Percentiles rank a stretch among this genome's conserved stretches.
These are phyloP conservation scores for Sitobion miscanthi DNA, from an alignment of 1,140 invertebrate genomes.

Conservation along the genomic window DNA sequence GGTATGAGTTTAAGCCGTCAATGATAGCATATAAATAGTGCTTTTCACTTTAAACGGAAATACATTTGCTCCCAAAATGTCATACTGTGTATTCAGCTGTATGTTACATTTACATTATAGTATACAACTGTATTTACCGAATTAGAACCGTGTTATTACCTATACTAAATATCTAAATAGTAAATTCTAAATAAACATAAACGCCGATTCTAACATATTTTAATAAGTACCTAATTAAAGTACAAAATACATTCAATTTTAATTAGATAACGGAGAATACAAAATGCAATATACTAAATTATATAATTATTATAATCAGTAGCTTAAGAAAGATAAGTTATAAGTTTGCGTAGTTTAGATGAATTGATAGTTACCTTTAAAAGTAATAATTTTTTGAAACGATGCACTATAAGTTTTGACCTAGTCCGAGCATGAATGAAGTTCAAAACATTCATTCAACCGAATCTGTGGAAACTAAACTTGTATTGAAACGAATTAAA, in stretches of 20 bases:
- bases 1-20: not conserved
- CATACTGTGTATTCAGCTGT: not conserved
- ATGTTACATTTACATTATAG: not conserved
- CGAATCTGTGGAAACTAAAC: too few relatives aligned
- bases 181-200: not conserved
- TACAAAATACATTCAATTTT: not conserved
- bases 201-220: too few relatives aligned
- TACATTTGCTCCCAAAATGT: not conserved
- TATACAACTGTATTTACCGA: not conserved
- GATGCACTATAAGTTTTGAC: not conserved
- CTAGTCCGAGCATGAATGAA: too few relatives aligned
- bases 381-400: not conserved
- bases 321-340: not conserved
- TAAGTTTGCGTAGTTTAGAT: not conserved
- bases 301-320: too few relatives aligned
- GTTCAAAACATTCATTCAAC: too few relatives aligned
- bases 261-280: not conserved
- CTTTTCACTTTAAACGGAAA: not conserved
- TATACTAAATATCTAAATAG: not conserved
- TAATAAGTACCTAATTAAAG: not conserved
- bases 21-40: not conserved
- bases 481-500: too few relatives aligned
- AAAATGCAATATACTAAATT: not conserved
- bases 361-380: not conserved
- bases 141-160: not conserved